Evolutionary conservation across 2,797 vertebrate genomes (phyloP).

Genomic region (Crypturellus tataupa): DNA sequence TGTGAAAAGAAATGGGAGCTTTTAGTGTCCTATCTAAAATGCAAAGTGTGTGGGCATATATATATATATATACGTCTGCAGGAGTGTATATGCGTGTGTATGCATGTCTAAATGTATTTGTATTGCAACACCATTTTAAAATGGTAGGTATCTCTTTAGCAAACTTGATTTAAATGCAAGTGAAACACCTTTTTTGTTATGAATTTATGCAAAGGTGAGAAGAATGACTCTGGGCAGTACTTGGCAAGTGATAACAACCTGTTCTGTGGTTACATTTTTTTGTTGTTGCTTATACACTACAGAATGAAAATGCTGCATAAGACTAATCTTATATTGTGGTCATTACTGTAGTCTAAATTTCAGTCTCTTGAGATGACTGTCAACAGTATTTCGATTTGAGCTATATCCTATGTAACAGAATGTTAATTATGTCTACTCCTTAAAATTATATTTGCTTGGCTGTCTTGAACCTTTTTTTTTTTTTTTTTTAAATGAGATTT

Average conservation of each 20-base stretch:
- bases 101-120: neutral
- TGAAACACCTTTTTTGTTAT: neutral
- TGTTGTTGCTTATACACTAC: neutral
- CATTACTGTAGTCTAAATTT: constrained; percentile 16
- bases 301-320: constrained; percentile 12
- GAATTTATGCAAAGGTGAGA: neutral
- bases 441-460: constrained; percentile 24
- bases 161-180: neutral
- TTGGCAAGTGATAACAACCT: neutral
- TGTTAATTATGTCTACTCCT: constrained; percentile 7
- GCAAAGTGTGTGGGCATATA: neutral
- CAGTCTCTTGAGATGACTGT: constrained; percentile 16
- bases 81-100: no score
- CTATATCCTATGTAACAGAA: neutral
- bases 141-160: neutral
- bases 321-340: constrained; percentile 9
- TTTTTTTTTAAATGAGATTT: neutral
- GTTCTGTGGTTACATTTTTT: neutral
- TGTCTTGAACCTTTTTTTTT: constrained; percentile 34
- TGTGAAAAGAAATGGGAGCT: neutral
- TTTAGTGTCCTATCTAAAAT: neutral
- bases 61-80: no score
- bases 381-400: constrained; percentile 1
- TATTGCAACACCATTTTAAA: neutral
- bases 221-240: neutral